Percentiles rank a stretch among this genome's conserved stretches.
phyloP scores from a whole-genome alignment of 2,888 invertebrate genomes.

The Oscheius sp. region DNA sequence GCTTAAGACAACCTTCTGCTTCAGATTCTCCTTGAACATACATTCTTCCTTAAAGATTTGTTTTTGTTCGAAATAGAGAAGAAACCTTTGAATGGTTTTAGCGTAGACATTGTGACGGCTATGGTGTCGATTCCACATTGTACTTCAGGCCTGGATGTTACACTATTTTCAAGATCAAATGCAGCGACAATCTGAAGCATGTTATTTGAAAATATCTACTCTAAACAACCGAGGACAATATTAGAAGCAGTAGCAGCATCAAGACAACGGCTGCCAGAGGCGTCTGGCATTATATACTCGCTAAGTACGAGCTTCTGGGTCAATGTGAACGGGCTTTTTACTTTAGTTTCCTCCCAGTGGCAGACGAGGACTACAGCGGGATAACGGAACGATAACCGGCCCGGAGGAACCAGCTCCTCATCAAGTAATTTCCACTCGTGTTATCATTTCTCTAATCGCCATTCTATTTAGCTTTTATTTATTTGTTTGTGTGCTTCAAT shows the following conservation, averaged over 20 bases:
- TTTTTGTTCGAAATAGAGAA: not conserved
- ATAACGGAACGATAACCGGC: slow-evolving; percentile 15
- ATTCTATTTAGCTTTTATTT: no score
- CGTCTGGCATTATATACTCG: slow-evolving; percentile 18
- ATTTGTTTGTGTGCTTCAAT: no score
- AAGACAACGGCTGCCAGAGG: not conserved
- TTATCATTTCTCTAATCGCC: no score
- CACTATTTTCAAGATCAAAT: slow-evolving; percentile 19
- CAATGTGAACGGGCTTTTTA: slow-evolving; percentile 32
- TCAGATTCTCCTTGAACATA: slow-evolving; percentile 69
- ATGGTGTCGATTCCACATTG: slow-evolving; percentile 62
- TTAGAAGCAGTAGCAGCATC: slow-evolving; percentile 4
- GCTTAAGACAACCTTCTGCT: slow-evolving; percentile 57
- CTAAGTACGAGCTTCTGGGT: slow-evolving; percentile 10
- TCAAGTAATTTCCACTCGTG: no score
- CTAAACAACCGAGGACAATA: not conserved
- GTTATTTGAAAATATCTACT: not conserved
- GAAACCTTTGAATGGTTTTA: slow-evolving; percentile 51
- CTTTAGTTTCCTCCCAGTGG: slow-evolving; percentile 2
- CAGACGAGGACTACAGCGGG: not conserved
- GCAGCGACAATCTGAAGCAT: not conserved
- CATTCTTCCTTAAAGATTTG: slow-evolving; percentile 48
- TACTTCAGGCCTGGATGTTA: slow-evolving; percentile 48
- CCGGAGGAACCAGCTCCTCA: no score
- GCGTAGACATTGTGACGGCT: slow-evolving; percentile 55